Base-by-base conservation (phyloP, 2,113 vertebrate species). In the Onychostruthus taczanowskii region DNA sequence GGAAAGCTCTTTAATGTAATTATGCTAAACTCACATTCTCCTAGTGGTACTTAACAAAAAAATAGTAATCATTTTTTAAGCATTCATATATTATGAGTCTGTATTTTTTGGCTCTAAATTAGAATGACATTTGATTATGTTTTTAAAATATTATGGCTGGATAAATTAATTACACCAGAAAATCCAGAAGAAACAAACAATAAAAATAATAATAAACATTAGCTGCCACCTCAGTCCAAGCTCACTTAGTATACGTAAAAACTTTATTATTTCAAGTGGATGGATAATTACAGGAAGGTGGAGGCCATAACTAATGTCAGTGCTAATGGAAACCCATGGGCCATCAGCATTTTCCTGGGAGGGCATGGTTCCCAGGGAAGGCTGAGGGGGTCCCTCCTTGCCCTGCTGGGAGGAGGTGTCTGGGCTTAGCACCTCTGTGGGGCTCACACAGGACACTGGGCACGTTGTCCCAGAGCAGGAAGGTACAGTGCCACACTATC, bases 51-150 rank as follows among this genome's bases (percentile, higher is more conserved):
- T 82, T 31, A 22, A 53, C 86, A 92, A 80, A 97, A 96, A 96
- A 94, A 76, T 67, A 95, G 90, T 67, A 6, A 72, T 96, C n/a
- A 96, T 77, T 96, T 97, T 96, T 96, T 78, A 97, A 95, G 66
- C 46, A 28, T 96, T 96, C 73, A 58, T 90, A 85, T 76, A 93
- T 96, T 96, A 95, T 61, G 24, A 96, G 76, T 84, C 91, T 96
- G 85, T 95, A 37, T 92, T 94, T 97, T 97, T 98, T 98, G 95
- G 96, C 96, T 94, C 93, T 41, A 47, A 94, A 96, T 93, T 95
- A 92, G 96, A 97, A 97, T 94, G 82, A 84, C 46, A 70, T 78
- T 96, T 96, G 95, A 97, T 91, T 89, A 44, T 76, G 84, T 83
- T 97, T 97, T 93, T 84, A 67, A 80, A 97, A 96, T 95, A 91